These are phyloP conservation scores for Phylloscopus trochiloides DNA, from an alignment of 2,113 vertebrate species.

Conservation along the genomic window DNA sequence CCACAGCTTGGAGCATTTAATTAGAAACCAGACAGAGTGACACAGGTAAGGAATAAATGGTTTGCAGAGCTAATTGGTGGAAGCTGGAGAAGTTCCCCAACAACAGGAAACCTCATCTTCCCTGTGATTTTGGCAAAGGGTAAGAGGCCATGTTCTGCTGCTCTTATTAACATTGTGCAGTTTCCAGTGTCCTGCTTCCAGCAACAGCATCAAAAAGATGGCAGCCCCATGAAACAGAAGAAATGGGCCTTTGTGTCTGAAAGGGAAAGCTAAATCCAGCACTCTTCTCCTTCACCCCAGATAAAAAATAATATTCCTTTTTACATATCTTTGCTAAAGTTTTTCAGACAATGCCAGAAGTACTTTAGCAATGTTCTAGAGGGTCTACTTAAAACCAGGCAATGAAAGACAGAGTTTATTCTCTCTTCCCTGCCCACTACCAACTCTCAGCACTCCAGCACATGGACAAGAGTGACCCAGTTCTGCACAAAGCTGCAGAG, in stretches of 20 bases:
- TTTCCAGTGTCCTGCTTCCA: background rate
- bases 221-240: background rate
- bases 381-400: background rate
- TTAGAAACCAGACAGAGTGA: background rate
- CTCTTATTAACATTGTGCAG: background rate
- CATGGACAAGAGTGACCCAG: background rate
- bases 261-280: slow-evolving; percentile 12
- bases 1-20: background rate
- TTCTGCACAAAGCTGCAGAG: background rate
- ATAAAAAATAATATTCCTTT: background rate
- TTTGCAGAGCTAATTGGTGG: background rate
- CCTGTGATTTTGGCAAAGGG: background rate
- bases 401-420: background rate
- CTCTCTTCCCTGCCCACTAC: background rate
- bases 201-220: background rate
- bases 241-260: background rate
- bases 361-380: background rate
- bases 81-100: background rate
- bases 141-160: background rate
- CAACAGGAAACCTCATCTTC: background rate
- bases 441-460: background rate
- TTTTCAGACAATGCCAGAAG: background rate
- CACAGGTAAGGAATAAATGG: background rate
- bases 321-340: background rate
- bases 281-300: background rate